These are phyloP conservation scores for Hofmannophila pseudospretella DNA, from an alignment of 2,888 invertebrate genomes.

Conservation along the genomic window DNA sequence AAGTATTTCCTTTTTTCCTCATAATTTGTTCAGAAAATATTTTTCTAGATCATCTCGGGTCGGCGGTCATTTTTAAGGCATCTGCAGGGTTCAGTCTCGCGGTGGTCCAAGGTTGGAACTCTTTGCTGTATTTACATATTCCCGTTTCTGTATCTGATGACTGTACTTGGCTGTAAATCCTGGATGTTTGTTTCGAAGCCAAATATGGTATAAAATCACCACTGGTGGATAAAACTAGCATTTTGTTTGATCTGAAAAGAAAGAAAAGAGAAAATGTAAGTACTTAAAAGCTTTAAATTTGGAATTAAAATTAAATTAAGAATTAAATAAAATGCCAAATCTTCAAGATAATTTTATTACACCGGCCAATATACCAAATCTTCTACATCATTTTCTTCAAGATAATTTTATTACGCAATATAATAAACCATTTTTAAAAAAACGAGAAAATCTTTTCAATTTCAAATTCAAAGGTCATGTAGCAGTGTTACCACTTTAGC, in stretches of 20 bases:
- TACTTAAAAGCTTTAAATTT: no score
- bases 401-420: no score
- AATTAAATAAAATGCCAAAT: no score
- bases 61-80: slow-evolving; percentile 58
- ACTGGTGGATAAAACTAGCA: slow-evolving; percentile 46
- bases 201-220: slow-evolving; percentile 27
- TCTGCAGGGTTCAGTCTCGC: slow-evolving; percentile 56
- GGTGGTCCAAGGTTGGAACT: slow-evolving; percentile 17
- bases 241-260: slow-evolving; percentile 54
- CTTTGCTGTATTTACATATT: slow-evolving; percentile 34
- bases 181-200: slow-evolving; percentile 16
- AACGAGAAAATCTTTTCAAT: no score
- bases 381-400: no score
- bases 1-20: slow-evolving; percentile 37
- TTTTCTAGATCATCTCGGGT: slow-evolving; percentile 51
- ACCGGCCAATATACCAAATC: no score
- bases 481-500: no score
- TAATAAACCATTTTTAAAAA: no score
- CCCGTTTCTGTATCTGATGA: slow-evolving; percentile 20
- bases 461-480: no score
- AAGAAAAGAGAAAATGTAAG: slow-evolving; percentile 28
- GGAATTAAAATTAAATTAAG: no score
- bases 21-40: slow-evolving; percentile 42
- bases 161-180: slow-evolving; percentile 15
- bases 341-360: no score